Conservation (phyloP, 2,797 vertebrate species). For the Danio choprae region DNA sequence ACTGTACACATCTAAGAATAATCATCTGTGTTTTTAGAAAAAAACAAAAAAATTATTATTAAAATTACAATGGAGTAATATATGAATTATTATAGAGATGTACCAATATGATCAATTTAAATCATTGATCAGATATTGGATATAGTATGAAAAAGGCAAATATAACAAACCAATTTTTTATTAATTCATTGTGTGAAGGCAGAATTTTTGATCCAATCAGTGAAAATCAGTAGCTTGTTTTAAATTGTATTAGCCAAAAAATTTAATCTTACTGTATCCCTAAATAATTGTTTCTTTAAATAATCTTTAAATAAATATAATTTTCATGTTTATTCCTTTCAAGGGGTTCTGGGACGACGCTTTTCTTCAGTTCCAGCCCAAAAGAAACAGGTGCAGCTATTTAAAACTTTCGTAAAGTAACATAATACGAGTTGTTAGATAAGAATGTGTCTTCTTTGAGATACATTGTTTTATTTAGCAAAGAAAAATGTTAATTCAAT, state of each 20-base stretch:
- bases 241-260: no score
- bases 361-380: constrained; percentile 80
- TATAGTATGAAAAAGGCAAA: no score
- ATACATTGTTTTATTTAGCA: background rate
- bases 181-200: background rate
- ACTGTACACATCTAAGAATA: background rate
- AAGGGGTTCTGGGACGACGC: constrained; percentile 77
- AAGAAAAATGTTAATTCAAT: background rate
- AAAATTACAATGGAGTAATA: no score
- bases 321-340: constrained; percentile 21
- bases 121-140: no score
- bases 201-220: no score
- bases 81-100: no score
- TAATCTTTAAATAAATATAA: background rate
- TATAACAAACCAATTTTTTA: background rate
- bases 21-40: background rate
- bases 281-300: background rate
- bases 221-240: no score
- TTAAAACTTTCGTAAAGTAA: background rate
- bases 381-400: constrained; percentile 73
- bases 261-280: no score
- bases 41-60: no score
- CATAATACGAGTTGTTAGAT: background rate
- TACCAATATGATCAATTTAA: no score
- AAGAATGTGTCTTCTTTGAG: background rate